Conservation (phyloP, 2,888 invertebrate genomes). For the Dione vanillae region DNA sequence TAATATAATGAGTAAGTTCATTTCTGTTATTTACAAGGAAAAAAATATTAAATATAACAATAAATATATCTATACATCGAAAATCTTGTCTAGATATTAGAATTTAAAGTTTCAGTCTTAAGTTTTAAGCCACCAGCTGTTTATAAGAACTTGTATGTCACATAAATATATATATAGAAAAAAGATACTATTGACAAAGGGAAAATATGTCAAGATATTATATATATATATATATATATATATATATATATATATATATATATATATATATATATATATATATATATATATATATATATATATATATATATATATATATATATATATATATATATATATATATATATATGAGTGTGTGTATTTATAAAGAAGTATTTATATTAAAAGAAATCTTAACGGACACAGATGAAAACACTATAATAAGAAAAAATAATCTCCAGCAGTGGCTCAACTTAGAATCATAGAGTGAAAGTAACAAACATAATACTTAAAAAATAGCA, state of each 20-base stretch:
- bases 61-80: constrained; percentile 47
- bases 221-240: too few relatives aligned
- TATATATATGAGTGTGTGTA: too few relatives aligned
- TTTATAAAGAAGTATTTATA: background rate
- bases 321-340: too few relatives aligned
- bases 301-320: too few relatives aligned
- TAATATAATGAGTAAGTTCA: constrained; percentile 17
- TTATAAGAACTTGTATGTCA: background rate
- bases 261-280: too few relatives aligned
- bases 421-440: constrained; percentile 20
- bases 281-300: too few relatives aligned
- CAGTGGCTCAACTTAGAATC: constrained; percentile 32
- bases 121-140: constrained; percentile 35
- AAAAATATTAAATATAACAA: constrained; percentile 44
- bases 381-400: background rate
- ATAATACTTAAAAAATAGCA: constrained; percentile 31
- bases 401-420: background rate
- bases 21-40: constrained; percentile 34
- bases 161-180: background rate
- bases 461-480: constrained; percentile 13
- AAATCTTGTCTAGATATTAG: constrained; percentile 34
- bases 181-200: too few relatives aligned
- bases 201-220: too few relatives aligned
- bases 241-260: too few relatives aligned
- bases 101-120: constrained; percentile 44